phyloP scores from a whole-genome alignment of 2,888 invertebrate species.

The Parnassius glacialis region DNA sequence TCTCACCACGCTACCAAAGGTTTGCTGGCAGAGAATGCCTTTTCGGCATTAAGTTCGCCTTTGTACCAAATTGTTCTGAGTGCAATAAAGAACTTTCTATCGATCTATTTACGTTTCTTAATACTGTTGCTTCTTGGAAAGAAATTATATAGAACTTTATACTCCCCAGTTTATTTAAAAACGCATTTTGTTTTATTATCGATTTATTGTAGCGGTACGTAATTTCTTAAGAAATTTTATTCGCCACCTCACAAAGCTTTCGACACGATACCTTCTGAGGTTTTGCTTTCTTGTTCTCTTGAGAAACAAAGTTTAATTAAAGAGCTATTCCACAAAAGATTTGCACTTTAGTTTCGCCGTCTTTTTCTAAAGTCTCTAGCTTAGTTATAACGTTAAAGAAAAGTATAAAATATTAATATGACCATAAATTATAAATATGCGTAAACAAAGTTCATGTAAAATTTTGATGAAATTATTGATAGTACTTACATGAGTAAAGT shows the following conservation, averaged over 20 bases:
- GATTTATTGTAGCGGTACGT: constrained; percentile 2
- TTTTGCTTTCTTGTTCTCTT: constrained; percentile 17
- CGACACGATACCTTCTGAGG: constrained; percentile 13
- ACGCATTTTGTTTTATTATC: constrained; percentile 9
- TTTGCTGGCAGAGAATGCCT: too few relatives aligned
- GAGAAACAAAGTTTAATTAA: constrained; percentile 24
- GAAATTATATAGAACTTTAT: neutral
- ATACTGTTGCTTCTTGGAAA: neutral
- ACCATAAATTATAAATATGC: neutral
- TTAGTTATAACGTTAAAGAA: neutral
- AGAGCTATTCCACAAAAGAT: constrained; percentile 14
- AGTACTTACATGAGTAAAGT: constrained; percentile 92
- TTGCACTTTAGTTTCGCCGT: constrained; percentile 14
- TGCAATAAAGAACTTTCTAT: too few relatives aligned
- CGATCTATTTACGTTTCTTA: too few relatives aligned
- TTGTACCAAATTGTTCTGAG: too few relatives aligned
- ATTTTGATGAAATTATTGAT: neutral
- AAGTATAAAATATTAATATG: neutral
- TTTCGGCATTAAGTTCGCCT: too few relatives aligned
- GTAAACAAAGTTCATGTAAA: neutral
- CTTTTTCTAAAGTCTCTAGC: neutral
- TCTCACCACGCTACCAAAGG: too few relatives aligned
- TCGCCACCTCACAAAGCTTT: constrained; percentile 16
- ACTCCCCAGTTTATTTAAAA: neutral
- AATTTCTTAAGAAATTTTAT: constrained; percentile 12